Percentiles rank a stretch among this genome's conserved stretches.
Evolutionary conservation across 2,113 vertebrate genomes (phyloP).

Genomic region (Hypocryptadius cinnamomeus): DNA sequence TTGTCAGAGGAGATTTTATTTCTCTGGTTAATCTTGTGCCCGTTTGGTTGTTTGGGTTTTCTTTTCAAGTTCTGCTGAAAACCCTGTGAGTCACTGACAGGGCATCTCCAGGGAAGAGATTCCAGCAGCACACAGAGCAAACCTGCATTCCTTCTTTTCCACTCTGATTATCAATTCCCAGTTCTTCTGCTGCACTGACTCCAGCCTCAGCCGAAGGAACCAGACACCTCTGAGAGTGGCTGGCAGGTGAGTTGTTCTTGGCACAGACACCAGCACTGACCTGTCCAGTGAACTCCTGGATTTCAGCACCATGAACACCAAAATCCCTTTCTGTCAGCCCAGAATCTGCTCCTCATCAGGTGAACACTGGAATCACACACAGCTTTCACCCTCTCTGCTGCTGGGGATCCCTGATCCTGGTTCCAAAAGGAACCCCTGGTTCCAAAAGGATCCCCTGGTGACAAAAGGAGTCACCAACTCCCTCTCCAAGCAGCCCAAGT

Average conservation of each 20-base stretch:
- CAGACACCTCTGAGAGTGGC: fast-evolving
- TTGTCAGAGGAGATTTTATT: not conserved
- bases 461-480: not conserved
- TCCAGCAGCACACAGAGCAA: not conserved
- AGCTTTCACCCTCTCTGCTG: not conserved
- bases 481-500: not conserved
- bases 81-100: not conserved
- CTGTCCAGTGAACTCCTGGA: not conserved
- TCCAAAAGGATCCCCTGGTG: too few species aligned
- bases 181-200: not conserved
- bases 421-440: too few species aligned
- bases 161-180: not conserved
- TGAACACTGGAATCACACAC: fast-evolving
- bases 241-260: not conserved
- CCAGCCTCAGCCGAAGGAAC: not conserved
- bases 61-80: not conserved
- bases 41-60: not conserved
- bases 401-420: not conserved
- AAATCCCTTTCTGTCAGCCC: not conserved
- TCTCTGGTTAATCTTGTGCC: not conserved
- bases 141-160: too few species aligned
- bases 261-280: not conserved
- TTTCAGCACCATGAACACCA: not conserved
- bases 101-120: not conserved
- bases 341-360: not conserved